Evolutionary conservation across 2,888 invertebrate species (phyloP).

Genomic region (Diadegma fenestrale): DNA sequence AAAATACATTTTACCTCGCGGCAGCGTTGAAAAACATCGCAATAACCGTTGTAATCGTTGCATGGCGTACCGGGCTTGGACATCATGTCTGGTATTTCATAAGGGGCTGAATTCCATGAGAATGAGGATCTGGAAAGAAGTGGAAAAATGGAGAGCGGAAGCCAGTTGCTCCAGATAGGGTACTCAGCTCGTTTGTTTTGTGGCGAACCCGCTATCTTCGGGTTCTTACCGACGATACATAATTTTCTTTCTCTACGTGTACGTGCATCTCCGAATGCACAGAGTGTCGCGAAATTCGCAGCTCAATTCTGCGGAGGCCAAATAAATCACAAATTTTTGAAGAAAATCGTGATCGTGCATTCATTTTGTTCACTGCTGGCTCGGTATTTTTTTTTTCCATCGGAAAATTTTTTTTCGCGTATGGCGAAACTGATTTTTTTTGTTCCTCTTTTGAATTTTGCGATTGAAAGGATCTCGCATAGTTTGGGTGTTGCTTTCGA

Average conservation of each 20-base stretch:
- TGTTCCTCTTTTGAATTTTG: background rate
- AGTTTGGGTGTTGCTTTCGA: background rate
- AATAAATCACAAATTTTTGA: background rate
- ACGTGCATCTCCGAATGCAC: background rate
- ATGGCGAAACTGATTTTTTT: no score
- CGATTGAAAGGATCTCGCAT: background rate
- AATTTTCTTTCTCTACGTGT: constrained; percentile 36
- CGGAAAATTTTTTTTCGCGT: no score
- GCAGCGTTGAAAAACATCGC: constrained; percentile 90
- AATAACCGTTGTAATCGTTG: constrained; percentile 95
- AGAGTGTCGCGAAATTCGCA: background rate
- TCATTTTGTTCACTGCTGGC: background rate
- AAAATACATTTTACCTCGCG: constrained; percentile 88
- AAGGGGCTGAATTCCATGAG: constrained; percentile 94
- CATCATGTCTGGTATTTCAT: constrained; percentile 95
- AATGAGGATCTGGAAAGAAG: constrained; percentile 89
- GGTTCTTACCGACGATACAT: constrained; percentile 45
- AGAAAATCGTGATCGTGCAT: background rate
- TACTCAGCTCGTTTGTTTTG: constrained; percentile 7
- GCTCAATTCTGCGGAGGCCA: background rate
- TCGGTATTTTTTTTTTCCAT: background rate
- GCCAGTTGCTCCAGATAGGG: constrained; percentile 13
- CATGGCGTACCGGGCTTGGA: constrained; percentile 97
- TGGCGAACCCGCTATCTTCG: constrained; percentile 24
- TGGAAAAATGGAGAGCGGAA: constrained; percentile 38